These are phyloP conservation scores for Ephialtes manifestator DNA, from an alignment of 2,888 invertebrate species.

Conservation along the genomic window DNA sequence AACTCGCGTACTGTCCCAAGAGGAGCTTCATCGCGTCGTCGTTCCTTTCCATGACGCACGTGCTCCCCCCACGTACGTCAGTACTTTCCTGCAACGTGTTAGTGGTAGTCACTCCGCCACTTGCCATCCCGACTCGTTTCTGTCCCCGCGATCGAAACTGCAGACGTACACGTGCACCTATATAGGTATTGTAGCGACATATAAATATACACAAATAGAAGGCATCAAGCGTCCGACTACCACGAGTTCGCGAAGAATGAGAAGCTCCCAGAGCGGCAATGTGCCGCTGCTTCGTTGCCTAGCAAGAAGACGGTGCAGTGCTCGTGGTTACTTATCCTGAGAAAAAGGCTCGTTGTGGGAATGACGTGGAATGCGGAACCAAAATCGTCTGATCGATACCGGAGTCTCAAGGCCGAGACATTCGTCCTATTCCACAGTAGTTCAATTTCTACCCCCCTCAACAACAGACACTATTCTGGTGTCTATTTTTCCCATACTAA, in stretches of 20 bases:
- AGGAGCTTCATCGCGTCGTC: constrained; percentile 54
- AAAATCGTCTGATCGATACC: constrained; percentile 49
- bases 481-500: too few species aligned
- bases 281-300: too few species aligned
- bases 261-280: too few species aligned
- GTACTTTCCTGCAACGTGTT: constrained; percentile 63
- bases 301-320: too few species aligned
- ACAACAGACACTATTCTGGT: too few species aligned
- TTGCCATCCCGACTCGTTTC: constrained; percentile 30
- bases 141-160: constrained; percentile 53
- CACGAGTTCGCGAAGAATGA: too few species aligned
- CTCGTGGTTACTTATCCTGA: too few species aligned
- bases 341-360: not conserved
- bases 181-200: not conserved
- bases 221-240: too few species aligned
- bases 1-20: constrained; percentile 21
- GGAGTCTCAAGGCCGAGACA: constrained; percentile 50
- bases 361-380: constrained; percentile 55
- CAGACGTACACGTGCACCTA: constrained; percentile 10
- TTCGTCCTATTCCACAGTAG: not conserved
- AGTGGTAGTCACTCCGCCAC: constrained; percentile 25
- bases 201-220: not conserved
- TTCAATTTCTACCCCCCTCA: too few species aligned
- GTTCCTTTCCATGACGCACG: constrained; percentile 79
- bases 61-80: constrained; percentile 73